Evolutionary conservation across 2,888 invertebrate species (phyloP).

Genomic region (Adela reaumurella): DNA sequence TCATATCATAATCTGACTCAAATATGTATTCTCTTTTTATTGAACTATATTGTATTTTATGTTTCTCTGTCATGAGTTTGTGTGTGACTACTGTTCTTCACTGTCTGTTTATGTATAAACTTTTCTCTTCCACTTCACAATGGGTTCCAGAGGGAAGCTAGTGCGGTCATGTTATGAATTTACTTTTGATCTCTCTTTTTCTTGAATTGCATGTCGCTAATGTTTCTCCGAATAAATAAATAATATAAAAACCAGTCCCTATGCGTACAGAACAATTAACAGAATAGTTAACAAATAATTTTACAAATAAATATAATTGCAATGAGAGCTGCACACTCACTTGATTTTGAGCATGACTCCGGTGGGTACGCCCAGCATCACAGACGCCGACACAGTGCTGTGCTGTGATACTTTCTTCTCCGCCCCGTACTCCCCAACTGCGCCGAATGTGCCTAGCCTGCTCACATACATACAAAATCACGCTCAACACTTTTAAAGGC

Average conservation of each 20-base stretch:
- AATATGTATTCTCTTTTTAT: too few relatives aligned
- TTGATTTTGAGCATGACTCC: conserved; percentile 88
- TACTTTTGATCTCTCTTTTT: too few relatives aligned
- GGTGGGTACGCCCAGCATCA: conserved; percentile 79
- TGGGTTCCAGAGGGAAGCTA: too few relatives aligned
- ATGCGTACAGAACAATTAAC: conserved; percentile 3
- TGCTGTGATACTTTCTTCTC: conserved; percentile 92
- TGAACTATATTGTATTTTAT: too few relatives aligned
- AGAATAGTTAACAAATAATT: conserved; percentile 3
- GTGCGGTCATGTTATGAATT: too few relatives aligned
- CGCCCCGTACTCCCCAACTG: conserved; percentile 83
- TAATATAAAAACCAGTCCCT: neutral
- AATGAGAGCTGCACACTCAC: conserved; percentile 51
- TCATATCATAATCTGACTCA: too few relatives aligned
- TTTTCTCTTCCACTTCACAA: too few relatives aligned
- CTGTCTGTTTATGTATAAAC: too few relatives aligned
- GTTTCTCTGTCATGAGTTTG: too few relatives aligned
- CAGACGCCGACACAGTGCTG: conserved; percentile 80
- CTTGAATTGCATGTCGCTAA: neutral
- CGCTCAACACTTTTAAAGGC: too few relatives aligned
- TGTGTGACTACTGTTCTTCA: too few relatives aligned
- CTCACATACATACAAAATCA: too few relatives aligned
- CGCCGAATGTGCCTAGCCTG: conserved; percentile 84
- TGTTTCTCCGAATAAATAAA: neutral
- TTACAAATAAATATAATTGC: conserved; percentile 2